These are phyloP conservation scores for Perizoma affinitatum DNA, from an alignment of 2,888 invertebrate genomes.

Conservation along the genomic window DNA sequence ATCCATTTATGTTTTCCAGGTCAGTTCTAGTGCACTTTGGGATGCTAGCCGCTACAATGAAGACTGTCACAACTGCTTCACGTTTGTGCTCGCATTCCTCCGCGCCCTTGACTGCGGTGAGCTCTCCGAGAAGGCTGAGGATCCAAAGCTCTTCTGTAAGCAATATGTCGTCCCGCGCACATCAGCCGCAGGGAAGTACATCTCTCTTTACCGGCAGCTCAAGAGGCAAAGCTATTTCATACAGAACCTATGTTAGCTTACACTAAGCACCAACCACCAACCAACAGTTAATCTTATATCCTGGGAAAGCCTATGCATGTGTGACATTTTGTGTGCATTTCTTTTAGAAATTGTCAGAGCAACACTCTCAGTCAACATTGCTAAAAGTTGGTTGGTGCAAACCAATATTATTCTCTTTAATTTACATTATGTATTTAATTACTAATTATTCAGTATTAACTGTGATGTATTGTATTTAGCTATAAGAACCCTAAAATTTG, in stretches of 20 bases:
- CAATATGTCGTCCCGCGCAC: slow-evolving; percentile 92
- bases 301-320: too few species aligned
- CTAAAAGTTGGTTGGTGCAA: not conserved
- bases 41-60: slow-evolving; percentile 88
- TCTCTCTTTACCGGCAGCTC: slow-evolving; percentile 91
- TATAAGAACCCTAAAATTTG: slow-evolving; percentile 65
- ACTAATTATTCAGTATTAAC: slow-evolving; percentile 78
- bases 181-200: slow-evolving; percentile 92
- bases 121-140: slow-evolving; percentile 87
- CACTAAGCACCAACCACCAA: slow-evolving; percentile 15
- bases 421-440: slow-evolving; percentile 60
- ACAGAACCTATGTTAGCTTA: slow-evolving; percentile 73
- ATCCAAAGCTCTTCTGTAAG: slow-evolving; percentile 89
- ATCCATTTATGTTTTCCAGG: slow-evolving; percentile 51
- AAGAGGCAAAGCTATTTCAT: slow-evolving; percentile 77
- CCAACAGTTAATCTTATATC: too few species aligned
- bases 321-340: too few species aligned
- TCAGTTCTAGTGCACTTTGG: slow-evolving; percentile 86
- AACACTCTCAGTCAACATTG: too few species aligned
- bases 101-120: slow-evolving; percentile 88
- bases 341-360: too few species aligned
- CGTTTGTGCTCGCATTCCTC: slow-evolving; percentile 92
- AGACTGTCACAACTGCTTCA: slow-evolving; percentile 92
- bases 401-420: slow-evolving; percentile 31
- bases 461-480: slow-evolving; percentile 79